Percentiles rank a stretch among this genome's conserved stretches.
Evolutionary conservation across 1,140 invertebrate genomes (phyloP).

Genomic region (Hyles euphorbiae): DNA sequence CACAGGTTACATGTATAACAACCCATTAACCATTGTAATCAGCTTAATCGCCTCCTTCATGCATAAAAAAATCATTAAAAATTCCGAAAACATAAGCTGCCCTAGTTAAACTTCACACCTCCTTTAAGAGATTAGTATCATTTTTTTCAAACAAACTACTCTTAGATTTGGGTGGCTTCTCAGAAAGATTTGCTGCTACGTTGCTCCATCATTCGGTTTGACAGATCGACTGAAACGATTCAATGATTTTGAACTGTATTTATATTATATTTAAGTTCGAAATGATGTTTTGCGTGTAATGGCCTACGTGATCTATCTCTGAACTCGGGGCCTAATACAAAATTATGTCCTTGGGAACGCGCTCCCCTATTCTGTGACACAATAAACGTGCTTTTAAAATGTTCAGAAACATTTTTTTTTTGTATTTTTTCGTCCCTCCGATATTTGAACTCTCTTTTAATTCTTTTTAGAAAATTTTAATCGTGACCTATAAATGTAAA

Average conservation of each 20-base stretch:
- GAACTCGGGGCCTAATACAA: slow-evolving; percentile 32
- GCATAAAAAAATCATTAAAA: no score
- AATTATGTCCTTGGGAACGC: slow-evolving; percentile 57
- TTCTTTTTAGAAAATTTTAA: slow-evolving; percentile 9
- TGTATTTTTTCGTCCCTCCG: slow-evolving; percentile 26
- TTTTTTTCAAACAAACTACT: slow-evolving; percentile 54
- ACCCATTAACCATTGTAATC: no score
- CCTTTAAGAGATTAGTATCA: slow-evolving; percentile 49
- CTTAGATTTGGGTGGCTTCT: slow-evolving; percentile 25
- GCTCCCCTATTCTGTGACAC: slow-evolving; percentile 34
- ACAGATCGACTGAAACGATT: slow-evolving; percentile 11
- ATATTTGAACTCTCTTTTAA: slow-evolving; percentile 1
- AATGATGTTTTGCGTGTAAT: not conserved
- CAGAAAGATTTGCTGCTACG: slow-evolving; percentile 27
- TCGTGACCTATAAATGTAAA: slow-evolving; percentile 1
- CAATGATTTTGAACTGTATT: slow-evolving; percentile 23
- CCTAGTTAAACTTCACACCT: slow-evolving; percentile 51
- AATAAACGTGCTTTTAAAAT: slow-evolving; percentile 46
- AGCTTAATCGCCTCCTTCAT: no score
- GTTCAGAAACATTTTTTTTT: slow-evolving; percentile 38
- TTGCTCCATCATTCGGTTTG: slow-evolving; percentile 13
- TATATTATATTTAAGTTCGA: slow-evolving; percentile 1
- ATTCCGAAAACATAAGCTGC: slow-evolving; percentile 6
- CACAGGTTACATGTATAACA: no score
- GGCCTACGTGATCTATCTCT: slow-evolving; percentile 40